Conservation (phyloP, 2,113 vertebrate genomes). For the Aramus guarauna region DNA sequence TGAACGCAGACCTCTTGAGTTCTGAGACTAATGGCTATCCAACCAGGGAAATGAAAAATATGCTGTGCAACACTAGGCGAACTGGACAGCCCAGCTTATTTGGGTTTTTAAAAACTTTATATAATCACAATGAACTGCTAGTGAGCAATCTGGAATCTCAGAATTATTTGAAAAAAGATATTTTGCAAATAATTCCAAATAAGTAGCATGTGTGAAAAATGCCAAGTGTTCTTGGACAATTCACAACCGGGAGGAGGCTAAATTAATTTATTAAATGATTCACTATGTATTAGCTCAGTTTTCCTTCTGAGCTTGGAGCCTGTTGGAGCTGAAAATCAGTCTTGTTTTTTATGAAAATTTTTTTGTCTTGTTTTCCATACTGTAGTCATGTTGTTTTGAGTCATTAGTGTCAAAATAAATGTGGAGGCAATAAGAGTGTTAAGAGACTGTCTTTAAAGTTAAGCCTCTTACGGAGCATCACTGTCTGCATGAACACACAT, state of each 20-base stretch:
- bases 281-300: neutral
- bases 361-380: neutral
- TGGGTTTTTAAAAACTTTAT: neutral
- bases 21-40: neutral
- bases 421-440: neutral
- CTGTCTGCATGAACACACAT: neutral
- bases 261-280: neutral
- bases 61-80: accelerated
- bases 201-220: neutral
- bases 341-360: neutral
- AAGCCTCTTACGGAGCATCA: neutral
- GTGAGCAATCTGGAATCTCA: neutral
- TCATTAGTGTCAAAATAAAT: neutral
- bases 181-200: slow-evolving; percentile 15
- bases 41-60: neutral
- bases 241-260: neutral
- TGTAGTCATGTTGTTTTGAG: neutral
- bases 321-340: neutral
- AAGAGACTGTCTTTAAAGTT: neutral
- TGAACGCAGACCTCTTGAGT: neutral
- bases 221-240: neutral
- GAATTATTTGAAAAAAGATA: neutral
- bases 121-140: neutral
- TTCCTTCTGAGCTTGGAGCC: neutral
- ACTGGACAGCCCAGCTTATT: neutral